Base-by-base conservation (phyloP, 2,797 vertebrate species). In the Sus cebifrons region DNA sequence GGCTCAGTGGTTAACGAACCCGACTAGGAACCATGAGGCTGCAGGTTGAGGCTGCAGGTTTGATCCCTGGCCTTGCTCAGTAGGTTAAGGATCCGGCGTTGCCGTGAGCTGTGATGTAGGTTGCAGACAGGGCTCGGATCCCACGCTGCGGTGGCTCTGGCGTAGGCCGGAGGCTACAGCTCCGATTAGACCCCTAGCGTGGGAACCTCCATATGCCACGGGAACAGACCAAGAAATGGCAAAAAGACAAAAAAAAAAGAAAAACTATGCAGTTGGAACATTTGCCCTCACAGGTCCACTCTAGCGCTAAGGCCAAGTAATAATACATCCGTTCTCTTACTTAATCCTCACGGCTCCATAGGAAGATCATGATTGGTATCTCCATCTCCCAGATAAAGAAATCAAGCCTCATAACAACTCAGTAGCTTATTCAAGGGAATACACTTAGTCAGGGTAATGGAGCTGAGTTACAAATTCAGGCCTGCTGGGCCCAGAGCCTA, bases 361-460 rank as follows among this genome's bases (percentile, higher is more conserved):
- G 64, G 65, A 21, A 79, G 27, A 29, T 36, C 78, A 32, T 73
- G 58, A 79, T 8, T 75, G 60, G 40, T 21, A 17, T 40, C 64
- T 70, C 70, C 25, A 54, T 54, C 93, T 95, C 68, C 74, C 20
- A 90, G 73, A 79, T 49, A 7, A 85, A 96, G 36, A 82, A 84
- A 78, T 2, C 9, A 6, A 89, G 86, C 58, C 81, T 75, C 60
- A 70, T 73, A 95, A 92, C 93, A 95, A 54, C 54, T 56, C 65
- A 88, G 52, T 82, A 81, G 77, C 29, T 74, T 77, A 91, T 58
- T 74, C 70, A 70, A 79, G 56, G 58, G 58, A 73, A 89, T 18
- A 32, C 27, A 84, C 70, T 14, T 27, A 95, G 20, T 83, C 32
- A 70, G 93, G 75, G 36, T 27, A 44, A 27, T 6, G 4, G 77